Base-by-base conservation (phyloP, 2,797 vertebrate species). In the Anguilla megastoma region DNA sequence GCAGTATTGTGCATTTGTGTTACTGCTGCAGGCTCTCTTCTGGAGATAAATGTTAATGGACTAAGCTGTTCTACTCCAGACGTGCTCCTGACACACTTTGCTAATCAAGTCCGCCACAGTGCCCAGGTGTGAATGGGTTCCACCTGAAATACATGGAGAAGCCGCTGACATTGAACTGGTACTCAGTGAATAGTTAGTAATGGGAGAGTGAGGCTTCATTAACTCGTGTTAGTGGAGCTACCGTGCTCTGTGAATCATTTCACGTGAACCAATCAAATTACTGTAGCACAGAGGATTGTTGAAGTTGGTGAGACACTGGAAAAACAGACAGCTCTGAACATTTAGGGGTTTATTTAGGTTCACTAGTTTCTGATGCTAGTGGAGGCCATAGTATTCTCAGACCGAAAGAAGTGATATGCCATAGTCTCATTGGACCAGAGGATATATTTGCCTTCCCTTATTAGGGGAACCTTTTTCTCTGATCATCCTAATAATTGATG, bases 1-100 rank as follows among this genome's bases (percentile, higher is more conserved):
- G 36, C 52, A 24, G 76, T 24, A 87, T 33, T 82, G 45, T 82
- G 79, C 41, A 21, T 24, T 82, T 82, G 45, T 48, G 79, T 50
- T 50, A 2, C 79, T 48, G 41, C 79, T 58, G 56, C 56, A 82
- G 54, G 76, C n/a, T 82, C 76, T 86, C 50, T 52, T 0, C 48
- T 54, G 45, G 58, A 56, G 45, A 83, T 80, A 71, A 33, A 87
- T 21, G 56, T 16, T 71, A 50, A 56, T 84, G 52, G 83, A 33
- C 52, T 36, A 60, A 79, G 52, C 58, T n/a, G 8, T 33, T 71
- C 48, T 82, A 54, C 60, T 66, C 45, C 7, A 50, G 56, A 30
- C 9, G 24, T 60, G 48, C 74, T 33, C 45, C 50, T 74, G 24
- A 6, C 60, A 52, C 24, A 52, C 3, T 30, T 52, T 48, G 56